Conservation (phyloP, 2,888 invertebrate species). For the Parnassius smintheus region DNA sequence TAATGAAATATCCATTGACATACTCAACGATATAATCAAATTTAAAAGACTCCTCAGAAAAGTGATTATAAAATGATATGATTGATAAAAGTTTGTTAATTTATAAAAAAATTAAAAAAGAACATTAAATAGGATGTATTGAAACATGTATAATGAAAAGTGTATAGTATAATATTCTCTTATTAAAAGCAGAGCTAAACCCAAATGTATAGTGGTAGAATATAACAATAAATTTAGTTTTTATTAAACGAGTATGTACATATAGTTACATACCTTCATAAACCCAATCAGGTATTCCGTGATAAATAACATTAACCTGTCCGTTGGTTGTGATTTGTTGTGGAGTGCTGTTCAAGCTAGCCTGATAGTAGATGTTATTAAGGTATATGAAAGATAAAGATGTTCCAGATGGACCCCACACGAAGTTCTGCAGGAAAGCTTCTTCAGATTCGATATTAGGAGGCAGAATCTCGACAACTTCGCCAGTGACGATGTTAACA, state of each 20-base stretch:
- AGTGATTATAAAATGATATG: no score
- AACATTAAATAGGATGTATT: no score
- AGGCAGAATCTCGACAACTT: slow-evolving; percentile 50
- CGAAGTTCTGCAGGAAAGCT: slow-evolving; percentile 84
- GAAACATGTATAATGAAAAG: no score
- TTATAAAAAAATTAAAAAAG: no score
- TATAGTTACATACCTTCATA: slow-evolving; percentile 88
- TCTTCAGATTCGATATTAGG: slow-evolving; percentile 51
- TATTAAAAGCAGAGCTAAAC: neutral
- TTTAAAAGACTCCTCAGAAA: no score
- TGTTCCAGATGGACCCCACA: slow-evolving; percentile 89
- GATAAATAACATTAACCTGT: slow-evolving; percentile 83
- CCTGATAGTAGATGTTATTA: slow-evolving; percentile 89
- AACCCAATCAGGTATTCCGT: slow-evolving; percentile 97
- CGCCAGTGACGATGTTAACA: slow-evolving; percentile 81
- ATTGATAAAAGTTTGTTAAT: no score
- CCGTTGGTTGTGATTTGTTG: slow-evolving; percentile 84
- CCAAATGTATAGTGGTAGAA: neutral
- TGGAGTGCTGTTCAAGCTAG: slow-evolving; percentile 63
- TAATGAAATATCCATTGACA: no score
- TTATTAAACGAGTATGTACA: neutral
- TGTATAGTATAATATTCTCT: no score
- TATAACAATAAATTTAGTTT: neutral
- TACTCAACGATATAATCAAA: no score
- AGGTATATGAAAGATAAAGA: slow-evolving; percentile 85